Evolutionary conservation across 2,797 vertebrate genomes (phyloP), one percentile per base, ranked within the genome.

Genomic region (Malurus splendens): DNA sequence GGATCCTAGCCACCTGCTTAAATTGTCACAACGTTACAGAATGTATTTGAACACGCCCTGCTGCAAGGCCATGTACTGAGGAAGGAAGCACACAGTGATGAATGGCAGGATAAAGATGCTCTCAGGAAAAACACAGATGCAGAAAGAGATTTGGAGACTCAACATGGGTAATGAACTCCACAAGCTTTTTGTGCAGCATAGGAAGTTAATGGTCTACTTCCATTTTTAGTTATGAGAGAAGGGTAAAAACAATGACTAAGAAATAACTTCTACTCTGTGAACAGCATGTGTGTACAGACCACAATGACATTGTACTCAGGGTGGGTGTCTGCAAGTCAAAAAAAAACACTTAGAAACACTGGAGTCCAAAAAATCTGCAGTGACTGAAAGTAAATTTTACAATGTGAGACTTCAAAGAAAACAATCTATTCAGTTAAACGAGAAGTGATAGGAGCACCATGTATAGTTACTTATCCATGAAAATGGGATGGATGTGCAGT

Each of bases 381-480:
- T 1, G 10, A 33, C 64, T 44, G 12, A 88, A 91, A 84, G 6
- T 0, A 50, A 83, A 81, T 65, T 61, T 55, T 78, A 52, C 17
- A 45, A 65, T 19, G 19, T 16, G 48, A 79, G 27, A 48, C 77
- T 87, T 94, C 71, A 83, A 82, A 84, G 64, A 41, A 77, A 93
- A 78, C 42, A 62, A 51, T 56, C 77, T 79, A 44, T 79, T 74
- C 48, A 30, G 50, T 47, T 92, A 54, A 94, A 89, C 47, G 82
- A 66, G 62, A 86, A 65, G 42, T 71, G 56, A 82, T 57, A 66
- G 50, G 19, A 92, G 67, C 41, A 72, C 23, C 25, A n/a, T 9
- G 57, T 77, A 59, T 17, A 74, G 86, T 67, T 80, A 90, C 70
- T 93, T 93, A 80, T 14, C 82, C 89, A 86, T 89, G 90, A 92